Evolutionary conservation across 2,888 invertebrate genomes (phyloP), one percentile per base, ranked within the genome.

Genomic region (Hirtodrosophila trivittata): DNA sequence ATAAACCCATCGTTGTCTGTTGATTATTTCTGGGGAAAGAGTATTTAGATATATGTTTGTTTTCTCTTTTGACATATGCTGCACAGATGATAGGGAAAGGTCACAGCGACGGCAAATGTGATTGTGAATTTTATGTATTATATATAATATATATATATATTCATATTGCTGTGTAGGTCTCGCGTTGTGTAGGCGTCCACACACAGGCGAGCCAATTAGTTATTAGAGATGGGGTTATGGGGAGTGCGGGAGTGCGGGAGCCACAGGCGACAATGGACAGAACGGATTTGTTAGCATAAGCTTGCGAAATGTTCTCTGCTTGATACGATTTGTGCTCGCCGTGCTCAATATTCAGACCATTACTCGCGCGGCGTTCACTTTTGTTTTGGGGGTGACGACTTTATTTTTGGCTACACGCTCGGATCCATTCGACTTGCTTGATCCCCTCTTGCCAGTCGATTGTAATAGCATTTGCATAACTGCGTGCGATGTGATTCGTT

Each of bases 341-440:
- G 43, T 5, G 30, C n/a, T 5, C 14, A 32, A 3, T 43, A 37
- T 62, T 38, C 25, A 13, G 43, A 16, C 25, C 13, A 6, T 25
- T n/a, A n/a, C n/a, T 51, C 16, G 39, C 18, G 8, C 14, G 9
- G 26, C 16, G 38, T 41, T 33, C 25, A 18, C 13, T 26, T 56
- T 39, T 59, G 59, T 54, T 58, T 64, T 12, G 10, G 10, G 49
- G 33, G 39, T 54, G 66, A 52, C 54, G 51, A 59, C 33, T 71
- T 75, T 82, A 78, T 82, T 77, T 82, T 78, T 77, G 76, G 72
- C 68, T 41, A 54, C 66, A 54, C 18, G 46, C 38, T 51, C 38
- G 41, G 30, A 25, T 56, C 63, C 49, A 50, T 42, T 18, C 25
- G 43, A 57, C 21, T 28, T 25, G 6, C 10, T 49, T 42, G 12